Evolutionary conservation across 2,113 vertebrate genomes (phyloP).

Genomic region (Chaenogobius annularis): DNA sequence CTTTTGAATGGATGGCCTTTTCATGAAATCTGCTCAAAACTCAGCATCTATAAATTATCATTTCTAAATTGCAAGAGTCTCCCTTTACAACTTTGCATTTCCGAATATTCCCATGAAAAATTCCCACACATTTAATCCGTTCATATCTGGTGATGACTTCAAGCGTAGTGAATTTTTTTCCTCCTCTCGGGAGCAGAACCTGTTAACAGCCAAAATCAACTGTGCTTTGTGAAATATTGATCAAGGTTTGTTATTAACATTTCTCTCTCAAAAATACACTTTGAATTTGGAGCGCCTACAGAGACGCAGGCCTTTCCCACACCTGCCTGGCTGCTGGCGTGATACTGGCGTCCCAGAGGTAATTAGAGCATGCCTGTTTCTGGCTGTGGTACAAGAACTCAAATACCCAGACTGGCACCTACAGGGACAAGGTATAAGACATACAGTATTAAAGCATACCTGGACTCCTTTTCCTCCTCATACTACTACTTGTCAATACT

Average conservation of each 20-base stretch:
- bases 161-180: conserved; percentile 10
- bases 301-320: conserved; percentile 37
- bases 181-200: conserved; percentile 22
- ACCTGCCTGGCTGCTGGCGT: conserved; percentile 51
- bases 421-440: conserved; percentile 53
- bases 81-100: neutral
- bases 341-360: conserved; percentile 63
- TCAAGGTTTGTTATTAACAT: conserved; percentile 53
- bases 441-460: neutral
- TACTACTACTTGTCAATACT: too few species aligned
- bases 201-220: conserved; percentile 44
- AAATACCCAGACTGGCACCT: conserved; percentile 56
- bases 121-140: conserved; percentile 21
- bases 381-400: conserved; percentile 65
- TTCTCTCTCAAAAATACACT: conserved; percentile 44
- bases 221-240: conserved; percentile 52
- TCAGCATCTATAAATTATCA: neutral
- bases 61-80: conserved; percentile 5
- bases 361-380: conserved; percentile 64
- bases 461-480: too few species aligned
- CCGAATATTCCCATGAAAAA: neutral
- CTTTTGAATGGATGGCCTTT: neutral
- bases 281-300: conserved; percentile 44
- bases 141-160: conserved; percentile 13
- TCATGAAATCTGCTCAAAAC: conserved; percentile 1